A percentile compares a stretch with the other conserved stretches of the same genome.
phyloP scores from a whole-genome alignment of 2,888 invertebrate species.

The Chrysotoxum bicinctum region DNA sequence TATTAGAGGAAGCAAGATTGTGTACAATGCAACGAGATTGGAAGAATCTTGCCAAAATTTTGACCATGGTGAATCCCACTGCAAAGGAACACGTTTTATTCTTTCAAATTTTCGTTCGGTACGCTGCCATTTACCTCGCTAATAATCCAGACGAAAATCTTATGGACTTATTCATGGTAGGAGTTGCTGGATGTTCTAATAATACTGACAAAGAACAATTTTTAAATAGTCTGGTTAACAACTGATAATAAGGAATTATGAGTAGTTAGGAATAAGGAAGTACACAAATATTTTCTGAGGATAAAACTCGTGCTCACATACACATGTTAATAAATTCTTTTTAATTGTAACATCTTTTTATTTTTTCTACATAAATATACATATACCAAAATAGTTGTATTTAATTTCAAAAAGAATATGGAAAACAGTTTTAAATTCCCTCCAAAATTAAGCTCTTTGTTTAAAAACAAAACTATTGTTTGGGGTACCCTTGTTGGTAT shows the following conservation, averaged over 20 bases:
- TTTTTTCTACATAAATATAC: no score
- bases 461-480: no score
- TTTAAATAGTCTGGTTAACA: conserved; percentile 24
- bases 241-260: neutral
- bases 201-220: conserved; percentile 27
- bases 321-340: no score
- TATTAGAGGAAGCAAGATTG: conserved; percentile 48
- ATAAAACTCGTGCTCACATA: no score
- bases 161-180: conserved; percentile 36
- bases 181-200: conserved; percentile 28
- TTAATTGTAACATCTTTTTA: no score
- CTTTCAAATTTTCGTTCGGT: conserved; percentile 46
- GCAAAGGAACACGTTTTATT: conserved; percentile 13
- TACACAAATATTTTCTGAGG: no score
- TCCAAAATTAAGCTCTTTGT: no score
- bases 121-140: conserved; percentile 29
- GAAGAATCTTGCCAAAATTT: conserved; percentile 36
- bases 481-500: no score
- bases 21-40: conserved; percentile 58
- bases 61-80: conserved; percentile 8
- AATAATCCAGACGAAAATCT: conserved; percentile 44
- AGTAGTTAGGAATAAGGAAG: no score
- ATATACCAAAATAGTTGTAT: no score
- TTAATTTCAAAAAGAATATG: no score
- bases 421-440: no score